Percentiles rank a stretch among this genome's conserved stretches.
Conservation (phyloP, 2,888 invertebrate genomes). For the Hemicrepidius hirtus region DNA sequence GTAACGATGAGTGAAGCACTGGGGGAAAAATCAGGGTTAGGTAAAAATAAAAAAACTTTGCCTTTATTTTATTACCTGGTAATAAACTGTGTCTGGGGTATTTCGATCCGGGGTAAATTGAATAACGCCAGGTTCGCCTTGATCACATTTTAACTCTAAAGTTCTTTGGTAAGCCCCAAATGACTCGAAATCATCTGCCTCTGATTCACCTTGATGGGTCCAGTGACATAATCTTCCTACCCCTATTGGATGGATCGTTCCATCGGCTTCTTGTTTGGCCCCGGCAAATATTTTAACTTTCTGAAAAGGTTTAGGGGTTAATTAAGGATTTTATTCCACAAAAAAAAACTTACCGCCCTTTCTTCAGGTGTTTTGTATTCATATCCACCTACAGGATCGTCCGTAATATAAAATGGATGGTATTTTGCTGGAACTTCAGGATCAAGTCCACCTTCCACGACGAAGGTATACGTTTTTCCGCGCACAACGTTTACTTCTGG, state of each 20-base stretch:
- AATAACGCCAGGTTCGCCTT: slow-evolving; percentile 88
- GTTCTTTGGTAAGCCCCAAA: slow-evolving; percentile 94
- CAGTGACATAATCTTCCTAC: slow-evolving; percentile 91
- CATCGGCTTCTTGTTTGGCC: slow-evolving; percentile 80
- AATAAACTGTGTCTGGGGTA: slow-evolving; percentile 94
- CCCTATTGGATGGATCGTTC: slow-evolving; percentile 83
- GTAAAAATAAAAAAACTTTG: neutral
- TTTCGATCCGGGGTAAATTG: slow-evolving; percentile 90
- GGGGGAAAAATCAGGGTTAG: slow-evolving; percentile 67
- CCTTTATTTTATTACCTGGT: slow-evolving; percentile 81
- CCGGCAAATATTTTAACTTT: slow-evolving; percentile 89
- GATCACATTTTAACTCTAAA: slow-evolving; percentile 87
- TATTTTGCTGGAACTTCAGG: slow-evolving; percentile 87
- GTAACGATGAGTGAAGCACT: slow-evolving; percentile 95
- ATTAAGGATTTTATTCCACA: too few relatives aligned
- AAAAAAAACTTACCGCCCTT: slow-evolving; percentile 77
- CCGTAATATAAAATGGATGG: slow-evolving; percentile 95
- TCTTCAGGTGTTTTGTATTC: slow-evolving; percentile 88
- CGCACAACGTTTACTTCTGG: slow-evolving; percentile 93
- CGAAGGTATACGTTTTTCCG: slow-evolving; percentile 90
- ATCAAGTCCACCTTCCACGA: slow-evolving; percentile 90
- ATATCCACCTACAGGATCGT: slow-evolving; percentile 93
- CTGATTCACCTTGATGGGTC: slow-evolving; percentile 84
- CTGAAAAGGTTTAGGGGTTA: too few relatives aligned
- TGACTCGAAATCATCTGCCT: slow-evolving; percentile 88